Evolutionary conservation across 2,113 vertebrate species (phyloP).

Genomic region (Leiothrix lutea): DNA sequence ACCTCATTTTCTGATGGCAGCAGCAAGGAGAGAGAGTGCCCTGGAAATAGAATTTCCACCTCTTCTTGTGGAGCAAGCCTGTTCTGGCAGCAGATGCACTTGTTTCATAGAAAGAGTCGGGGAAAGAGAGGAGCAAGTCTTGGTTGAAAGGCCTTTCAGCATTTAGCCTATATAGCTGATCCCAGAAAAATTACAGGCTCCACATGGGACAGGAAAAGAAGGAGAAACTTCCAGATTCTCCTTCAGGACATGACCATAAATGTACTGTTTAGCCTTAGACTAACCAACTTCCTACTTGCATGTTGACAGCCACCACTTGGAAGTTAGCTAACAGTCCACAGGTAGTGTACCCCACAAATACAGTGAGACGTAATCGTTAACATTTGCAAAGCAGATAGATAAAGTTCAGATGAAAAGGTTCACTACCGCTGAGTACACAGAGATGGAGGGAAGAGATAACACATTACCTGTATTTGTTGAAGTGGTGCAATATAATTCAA

Average conservation of each 20-base stretch:
- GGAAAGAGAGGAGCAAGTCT: background rate
- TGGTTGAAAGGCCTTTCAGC: background rate
- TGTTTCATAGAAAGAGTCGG: background rate
- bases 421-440: background rate
- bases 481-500: background rate
- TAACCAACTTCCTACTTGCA: background rate
- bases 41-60: background rate
- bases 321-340: background rate
- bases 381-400: background rate
- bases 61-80: background rate
- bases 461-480: background rate
- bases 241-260: background rate
- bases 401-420: slow-evolving; percentile 18
- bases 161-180: background rate
- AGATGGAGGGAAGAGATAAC: background rate
- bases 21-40: background rate
- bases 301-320: background rate
- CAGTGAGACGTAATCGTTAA: background rate
- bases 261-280: background rate
- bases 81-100: background rate
- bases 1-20: background rate
- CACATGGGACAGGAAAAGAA: background rate
- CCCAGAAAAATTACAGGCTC: background rate
- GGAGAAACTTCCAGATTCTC: background rate
- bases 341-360: background rate